Evolutionary conservation across 2,888 invertebrate genomes (phyloP).

Genomic region (Cepaea hortensis): DNA sequence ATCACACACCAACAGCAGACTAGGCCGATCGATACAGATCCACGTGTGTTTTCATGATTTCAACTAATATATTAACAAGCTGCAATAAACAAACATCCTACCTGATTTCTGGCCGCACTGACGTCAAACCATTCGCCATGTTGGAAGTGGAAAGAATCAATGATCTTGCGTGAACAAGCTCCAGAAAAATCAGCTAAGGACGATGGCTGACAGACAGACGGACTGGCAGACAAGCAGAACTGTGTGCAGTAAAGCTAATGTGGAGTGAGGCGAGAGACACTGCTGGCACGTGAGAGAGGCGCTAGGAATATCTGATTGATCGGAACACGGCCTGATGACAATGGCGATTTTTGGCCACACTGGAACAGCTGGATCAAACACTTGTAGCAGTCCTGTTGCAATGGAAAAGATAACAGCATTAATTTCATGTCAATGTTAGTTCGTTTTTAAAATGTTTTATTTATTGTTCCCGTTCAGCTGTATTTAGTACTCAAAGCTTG

Average conservation of each 20-base stretch:
- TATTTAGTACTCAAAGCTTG: no score
- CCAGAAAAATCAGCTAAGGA: background rate
- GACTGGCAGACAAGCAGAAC: background rate
- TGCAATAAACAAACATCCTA: background rate
- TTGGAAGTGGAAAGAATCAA: conserved; percentile 13
- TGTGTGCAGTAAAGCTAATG: no score
- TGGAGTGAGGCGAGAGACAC: no score
- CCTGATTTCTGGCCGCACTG: background rate
- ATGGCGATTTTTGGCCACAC: no score
- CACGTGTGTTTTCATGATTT: no score
- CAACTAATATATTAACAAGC: no score
- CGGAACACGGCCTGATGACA: background rate
- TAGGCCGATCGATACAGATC: no score
- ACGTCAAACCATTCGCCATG: background rate
- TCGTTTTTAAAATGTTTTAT: no score
- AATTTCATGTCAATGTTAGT: background rate
- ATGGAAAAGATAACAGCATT: background rate
- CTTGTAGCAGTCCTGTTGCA: background rate
- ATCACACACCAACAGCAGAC: no score
- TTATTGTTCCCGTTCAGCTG: no score
- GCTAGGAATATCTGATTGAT: background rate
- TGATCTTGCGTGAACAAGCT: background rate
- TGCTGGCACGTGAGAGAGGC: background rate
- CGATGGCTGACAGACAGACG: background rate
- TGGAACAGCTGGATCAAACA: no score